Conservation (phyloP, 2,113 vertebrate species). For the Melanotaenia duboulayi region DNA sequence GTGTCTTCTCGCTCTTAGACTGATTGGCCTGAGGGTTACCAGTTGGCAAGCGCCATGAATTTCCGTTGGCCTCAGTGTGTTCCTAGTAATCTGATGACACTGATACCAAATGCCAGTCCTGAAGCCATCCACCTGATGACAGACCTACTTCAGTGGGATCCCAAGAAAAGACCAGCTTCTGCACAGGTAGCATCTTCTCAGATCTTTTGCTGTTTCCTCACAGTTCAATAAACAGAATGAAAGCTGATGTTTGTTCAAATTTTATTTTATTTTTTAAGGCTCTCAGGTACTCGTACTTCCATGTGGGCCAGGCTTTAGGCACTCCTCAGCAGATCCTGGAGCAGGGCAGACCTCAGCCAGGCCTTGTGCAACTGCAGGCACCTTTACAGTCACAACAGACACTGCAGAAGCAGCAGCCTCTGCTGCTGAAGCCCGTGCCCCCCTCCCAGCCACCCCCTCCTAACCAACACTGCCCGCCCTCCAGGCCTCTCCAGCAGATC, state of each 20-base stretch:
- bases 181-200: conserved; percentile 84
- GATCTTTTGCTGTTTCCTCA: not conserved
- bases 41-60: conserved; percentile 93
- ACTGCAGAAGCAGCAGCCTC: conserved; percentile 63
- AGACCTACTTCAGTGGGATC: conserved; percentile 94
- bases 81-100: conserved; percentile 91
- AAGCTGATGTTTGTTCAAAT: not conserved
- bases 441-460: conserved; percentile 85
- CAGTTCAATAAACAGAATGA: not conserved
- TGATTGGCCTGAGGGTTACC: conserved; percentile 95
- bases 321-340: conserved; percentile 85
- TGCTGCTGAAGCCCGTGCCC: conserved; percentile 85
- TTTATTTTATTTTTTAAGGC: conserved; percentile 78
- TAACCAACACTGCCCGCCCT: conserved; percentile 80
- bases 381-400: conserved; percentile 78
- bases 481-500: conserved; percentile 85
- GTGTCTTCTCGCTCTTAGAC: conserved; percentile 79
- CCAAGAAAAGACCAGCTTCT: conserved; percentile 94
- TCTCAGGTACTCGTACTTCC: conserved; percentile 91
- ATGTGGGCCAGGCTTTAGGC: conserved; percentile 88
- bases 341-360: conserved; percentile 82
- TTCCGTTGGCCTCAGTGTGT: conserved; percentile 97
- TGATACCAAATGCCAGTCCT: conserved; percentile 94
- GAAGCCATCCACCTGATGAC: conserved; percentile 94
- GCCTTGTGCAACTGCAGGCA: conserved; percentile 76